Conservation (phyloP, 2,797 vertebrate species). For the Clarias pachynema region DNA sequence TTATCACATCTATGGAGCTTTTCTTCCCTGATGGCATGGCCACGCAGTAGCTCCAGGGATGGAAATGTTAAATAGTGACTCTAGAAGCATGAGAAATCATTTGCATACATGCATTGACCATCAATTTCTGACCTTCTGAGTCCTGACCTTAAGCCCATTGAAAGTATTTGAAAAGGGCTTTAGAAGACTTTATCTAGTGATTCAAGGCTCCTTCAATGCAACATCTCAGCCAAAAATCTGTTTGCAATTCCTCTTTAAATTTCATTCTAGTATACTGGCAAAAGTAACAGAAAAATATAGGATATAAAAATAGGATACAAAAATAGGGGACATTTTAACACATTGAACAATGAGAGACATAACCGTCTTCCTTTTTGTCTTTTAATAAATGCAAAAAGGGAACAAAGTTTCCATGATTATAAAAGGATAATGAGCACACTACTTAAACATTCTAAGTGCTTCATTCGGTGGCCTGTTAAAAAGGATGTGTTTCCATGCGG, state of each 20-base stretch:
- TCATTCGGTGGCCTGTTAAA: constrained; percentile 43
- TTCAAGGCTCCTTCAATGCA: no score
- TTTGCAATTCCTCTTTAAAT: neutral
- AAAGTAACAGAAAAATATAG: neutral
- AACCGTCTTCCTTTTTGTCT: neutral
- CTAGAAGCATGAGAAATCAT: no score
- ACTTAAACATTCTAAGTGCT: constrained; percentile 35
- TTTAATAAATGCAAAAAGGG: constrained; percentile 1
- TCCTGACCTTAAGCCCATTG: no score
- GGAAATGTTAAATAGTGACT: no score
- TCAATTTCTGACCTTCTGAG: no score
- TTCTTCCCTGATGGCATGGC: no score
- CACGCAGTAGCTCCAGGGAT: no score
- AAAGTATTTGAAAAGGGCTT: no score
- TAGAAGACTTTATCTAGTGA: no score
- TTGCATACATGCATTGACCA: no score
- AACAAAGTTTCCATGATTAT: neutral
- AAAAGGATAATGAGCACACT: neutral
- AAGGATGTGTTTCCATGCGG: constrained; percentile 36
- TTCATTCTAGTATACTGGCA: neutral
- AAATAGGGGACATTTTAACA: neutral
- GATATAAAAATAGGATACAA: neutral
- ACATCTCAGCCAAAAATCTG: no score
- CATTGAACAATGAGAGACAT: neutral
- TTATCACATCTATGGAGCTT: no score